Conservation (phyloP, 2,113 vertebrate species). For the Sisor rabdophorus region DNA sequence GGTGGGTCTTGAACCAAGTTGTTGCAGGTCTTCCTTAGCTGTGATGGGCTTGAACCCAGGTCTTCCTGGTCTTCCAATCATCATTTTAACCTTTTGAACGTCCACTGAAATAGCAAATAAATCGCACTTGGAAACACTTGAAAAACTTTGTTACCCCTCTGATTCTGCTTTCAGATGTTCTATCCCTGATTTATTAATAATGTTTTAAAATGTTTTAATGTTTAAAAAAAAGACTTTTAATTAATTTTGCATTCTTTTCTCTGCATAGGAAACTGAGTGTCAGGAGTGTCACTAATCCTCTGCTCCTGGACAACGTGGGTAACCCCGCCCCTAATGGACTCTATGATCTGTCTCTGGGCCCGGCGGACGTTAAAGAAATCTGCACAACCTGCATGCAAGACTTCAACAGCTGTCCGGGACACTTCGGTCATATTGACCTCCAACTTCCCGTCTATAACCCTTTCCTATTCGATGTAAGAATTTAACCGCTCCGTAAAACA, state of each 20-base stretch:
- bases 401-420: constrained; percentile 85
- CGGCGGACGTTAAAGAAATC: constrained; percentile 82
- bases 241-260: constrained; percentile 21
- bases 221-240: background rate
- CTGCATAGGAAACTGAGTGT: constrained; percentile 83
- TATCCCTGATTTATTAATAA: too few relatives aligned
- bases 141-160: too few relatives aligned
- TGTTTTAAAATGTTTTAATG: too few relatives aligned
- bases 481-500: background rate
- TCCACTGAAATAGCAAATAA: too few relatives aligned
- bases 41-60: too few relatives aligned
- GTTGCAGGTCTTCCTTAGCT: too few relatives aligned
- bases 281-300: constrained; percentile 80
- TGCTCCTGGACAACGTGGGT: constrained; percentile 81
- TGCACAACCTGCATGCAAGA: constrained; percentile 91
- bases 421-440: constrained; percentile 87
- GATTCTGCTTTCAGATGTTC: too few relatives aligned
- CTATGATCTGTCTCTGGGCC: constrained; percentile 88
- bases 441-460: constrained; percentile 91
- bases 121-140: too few relatives aligned
- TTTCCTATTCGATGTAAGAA: constrained; percentile 87
- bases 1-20: too few relatives aligned
- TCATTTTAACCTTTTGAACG: too few relatives aligned
- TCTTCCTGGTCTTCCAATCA: too few relatives aligned
- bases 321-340: constrained; percentile 82